These are phyloP conservation scores for Drosophila grimshawi DNA, from an alignment of 1,140 invertebrate species.

Conservation along the genomic window DNA sequence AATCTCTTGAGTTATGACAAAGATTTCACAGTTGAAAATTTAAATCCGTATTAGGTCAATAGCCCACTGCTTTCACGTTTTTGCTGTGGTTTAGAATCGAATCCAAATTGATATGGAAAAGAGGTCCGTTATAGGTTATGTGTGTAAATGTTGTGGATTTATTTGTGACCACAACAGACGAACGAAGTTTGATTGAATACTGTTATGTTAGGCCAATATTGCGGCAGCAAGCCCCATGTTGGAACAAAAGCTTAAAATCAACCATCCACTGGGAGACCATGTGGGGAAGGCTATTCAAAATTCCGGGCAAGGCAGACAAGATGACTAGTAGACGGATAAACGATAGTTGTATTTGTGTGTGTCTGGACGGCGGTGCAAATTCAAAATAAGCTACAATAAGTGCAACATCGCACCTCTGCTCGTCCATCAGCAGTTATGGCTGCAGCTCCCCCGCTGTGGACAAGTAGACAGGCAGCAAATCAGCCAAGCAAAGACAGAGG, in stretches of 20 bases:
- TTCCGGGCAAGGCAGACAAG: conserved; percentile 1
- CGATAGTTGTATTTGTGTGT: conserved; percentile 37
- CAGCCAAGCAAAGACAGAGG: conserved; percentile 52
- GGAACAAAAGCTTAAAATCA: neutral
- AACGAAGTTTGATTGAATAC: conserved; percentile 37
- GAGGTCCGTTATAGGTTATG: neutral
- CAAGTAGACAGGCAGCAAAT: conserved; percentile 71
- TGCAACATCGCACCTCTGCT: conserved; percentile 23
- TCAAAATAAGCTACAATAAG: conserved; percentile 78
- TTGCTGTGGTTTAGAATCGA: neutral
- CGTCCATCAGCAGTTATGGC: neutral
- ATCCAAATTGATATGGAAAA: neutral
- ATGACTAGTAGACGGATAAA: neutral
- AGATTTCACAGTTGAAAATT: neutral
- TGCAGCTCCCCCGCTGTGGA: conserved; percentile 29
- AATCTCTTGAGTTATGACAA: neutral
- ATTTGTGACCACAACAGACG: conserved; percentile 8
- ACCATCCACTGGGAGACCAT: neutral
- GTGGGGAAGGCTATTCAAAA: conserved; percentile 12
- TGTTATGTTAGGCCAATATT: conserved; percentile 4
- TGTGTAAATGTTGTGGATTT: neutral
- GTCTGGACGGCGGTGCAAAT: conserved; percentile 67
- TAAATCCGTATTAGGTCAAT: neutral
- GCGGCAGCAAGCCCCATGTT: neutral
- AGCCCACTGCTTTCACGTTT: neutral